phyloP scores from a whole-genome alignment of 2,113 vertebrate genomes.

The Phoxinus phoxinus region DNA sequence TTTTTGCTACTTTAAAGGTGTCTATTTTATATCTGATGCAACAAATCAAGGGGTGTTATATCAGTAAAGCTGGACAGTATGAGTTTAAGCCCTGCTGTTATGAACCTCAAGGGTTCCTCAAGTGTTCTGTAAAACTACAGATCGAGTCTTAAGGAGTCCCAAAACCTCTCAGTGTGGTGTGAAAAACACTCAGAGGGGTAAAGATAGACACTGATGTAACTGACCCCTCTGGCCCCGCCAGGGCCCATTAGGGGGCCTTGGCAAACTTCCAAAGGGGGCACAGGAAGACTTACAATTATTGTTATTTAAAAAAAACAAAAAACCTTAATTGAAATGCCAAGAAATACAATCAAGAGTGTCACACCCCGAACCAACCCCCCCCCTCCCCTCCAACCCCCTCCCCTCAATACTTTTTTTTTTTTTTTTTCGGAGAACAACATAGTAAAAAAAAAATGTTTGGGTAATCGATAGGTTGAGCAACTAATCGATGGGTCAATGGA shows the following conservation, averaged over 20 bases:
- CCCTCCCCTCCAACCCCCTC: no score
- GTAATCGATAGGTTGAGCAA: no score
- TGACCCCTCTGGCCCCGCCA: background rate
- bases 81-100: constrained; percentile 26
- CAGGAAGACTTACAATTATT: background rate
- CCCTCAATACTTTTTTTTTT: no score
- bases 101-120: constrained; percentile 22
- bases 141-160: constrained; percentile 20
- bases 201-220: constrained; percentile 15
- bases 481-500: no score
- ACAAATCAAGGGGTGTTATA: constrained; percentile 34
- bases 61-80: constrained; percentile 1
- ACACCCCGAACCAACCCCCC: no score
- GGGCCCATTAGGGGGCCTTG: background rate
- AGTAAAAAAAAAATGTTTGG: no score
- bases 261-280: background rate
- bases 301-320: background rate
- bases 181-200: constrained; percentile 2
- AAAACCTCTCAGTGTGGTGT: background rate
- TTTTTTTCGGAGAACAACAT: no score
- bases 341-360: background rate
- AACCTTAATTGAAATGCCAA: background rate
- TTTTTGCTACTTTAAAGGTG: background rate
- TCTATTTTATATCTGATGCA: constrained; percentile 39
- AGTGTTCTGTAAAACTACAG: constrained; percentile 39